Evolutionary conservation across 2,888 invertebrate species (phyloP).

Genomic region (Himalopsyche japonica): DNA sequence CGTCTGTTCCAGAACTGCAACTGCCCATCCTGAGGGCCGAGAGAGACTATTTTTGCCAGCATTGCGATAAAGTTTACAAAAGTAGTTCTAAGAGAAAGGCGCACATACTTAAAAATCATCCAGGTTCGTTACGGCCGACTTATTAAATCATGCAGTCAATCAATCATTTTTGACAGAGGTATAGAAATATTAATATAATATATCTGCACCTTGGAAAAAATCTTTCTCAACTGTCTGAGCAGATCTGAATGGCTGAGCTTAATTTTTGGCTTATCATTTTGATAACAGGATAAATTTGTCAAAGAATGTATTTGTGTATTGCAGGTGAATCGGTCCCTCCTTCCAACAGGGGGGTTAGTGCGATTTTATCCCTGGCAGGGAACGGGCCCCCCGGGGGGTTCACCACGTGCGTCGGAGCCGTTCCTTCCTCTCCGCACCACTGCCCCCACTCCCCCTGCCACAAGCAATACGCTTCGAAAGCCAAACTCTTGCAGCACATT

Average conservation of each 20-base stretch:
- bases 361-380: slow-evolving; percentile 46
- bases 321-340: slow-evolving; percentile 36
- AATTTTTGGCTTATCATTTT: no score
- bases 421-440: slow-evolving; percentile 70
- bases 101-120: slow-evolving; percentile 80
- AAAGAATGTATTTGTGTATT: background rate
- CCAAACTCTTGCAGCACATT: slow-evolving; percentile 71
- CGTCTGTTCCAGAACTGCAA: slow-evolving; percentile 75
- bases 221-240: no score
- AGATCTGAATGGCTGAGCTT: no score
- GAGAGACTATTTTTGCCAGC: slow-evolving; percentile 76
- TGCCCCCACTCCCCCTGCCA: slow-evolving; percentile 76
- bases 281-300: no score
- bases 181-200: no score
- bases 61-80: slow-evolving; percentile 80
- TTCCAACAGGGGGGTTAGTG: slow-evolving; percentile 60
- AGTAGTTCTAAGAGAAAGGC: slow-evolving; percentile 79
- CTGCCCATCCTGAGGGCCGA: slow-evolving; percentile 75
- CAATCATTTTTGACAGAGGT: no score
- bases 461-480: slow-evolving; percentile 83
- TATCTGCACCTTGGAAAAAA: no score
- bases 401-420: slow-evolving; percentile 62
- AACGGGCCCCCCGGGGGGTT: slow-evolving; percentile 22
- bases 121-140: slow-evolving; percentile 52
- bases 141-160: background rate